Conservation (phyloP, 2,797 vertebrate species). For the Lagocephalus sceleratus region DNA sequence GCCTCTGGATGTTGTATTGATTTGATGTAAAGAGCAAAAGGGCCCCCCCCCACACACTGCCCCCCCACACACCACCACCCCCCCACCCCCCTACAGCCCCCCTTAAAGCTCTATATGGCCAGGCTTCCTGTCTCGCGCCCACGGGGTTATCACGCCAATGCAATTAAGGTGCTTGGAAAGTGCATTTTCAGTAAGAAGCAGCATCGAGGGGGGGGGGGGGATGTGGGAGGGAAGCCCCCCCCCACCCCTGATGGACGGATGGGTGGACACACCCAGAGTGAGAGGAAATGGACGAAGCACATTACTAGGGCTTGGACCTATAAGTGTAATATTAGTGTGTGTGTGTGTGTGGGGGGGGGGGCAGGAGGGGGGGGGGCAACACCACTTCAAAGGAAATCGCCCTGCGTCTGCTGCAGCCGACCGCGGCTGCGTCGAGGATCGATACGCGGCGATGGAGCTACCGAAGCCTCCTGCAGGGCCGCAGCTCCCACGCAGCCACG, state of each 20-base stretch:
- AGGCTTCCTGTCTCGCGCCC: constrained; percentile 93
- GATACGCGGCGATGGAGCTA: background rate
- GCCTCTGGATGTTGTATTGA: constrained; percentile 92
- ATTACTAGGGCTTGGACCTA: constrained; percentile 53
- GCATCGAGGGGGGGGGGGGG: constrained; percentile 47
- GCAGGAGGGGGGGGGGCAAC: constrained; percentile 29
- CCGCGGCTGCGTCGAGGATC: constrained; percentile 12
- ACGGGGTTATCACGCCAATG: constrained; percentile 96
- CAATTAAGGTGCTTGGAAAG: constrained; percentile 97
- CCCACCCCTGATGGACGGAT: constrained; percentile 45
- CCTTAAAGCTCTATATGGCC: constrained; percentile 78
- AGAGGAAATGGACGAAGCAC: constrained; percentile 34
- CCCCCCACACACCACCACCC: constrained; percentile 9
- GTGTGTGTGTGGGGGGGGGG: too few relatives aligned
- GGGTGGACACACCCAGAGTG: constrained; percentile 52
- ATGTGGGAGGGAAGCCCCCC: constrained; percentile 55
- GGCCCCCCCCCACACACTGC: constrained; percentile 78
- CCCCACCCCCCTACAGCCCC: constrained; percentile 55
- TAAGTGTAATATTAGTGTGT: constrained; percentile 62
- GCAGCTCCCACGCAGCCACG: too few relatives aligned
- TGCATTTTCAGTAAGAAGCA: constrained; percentile 96
- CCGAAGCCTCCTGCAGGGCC: background rate
- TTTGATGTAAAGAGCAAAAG: constrained; percentile 93
- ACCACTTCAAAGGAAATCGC: constrained; percentile 46
- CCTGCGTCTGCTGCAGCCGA: constrained; percentile 37